phyloP scores from a whole-genome alignment of 2,113 vertebrate species.

The Gambusia holbrooki region DNA sequence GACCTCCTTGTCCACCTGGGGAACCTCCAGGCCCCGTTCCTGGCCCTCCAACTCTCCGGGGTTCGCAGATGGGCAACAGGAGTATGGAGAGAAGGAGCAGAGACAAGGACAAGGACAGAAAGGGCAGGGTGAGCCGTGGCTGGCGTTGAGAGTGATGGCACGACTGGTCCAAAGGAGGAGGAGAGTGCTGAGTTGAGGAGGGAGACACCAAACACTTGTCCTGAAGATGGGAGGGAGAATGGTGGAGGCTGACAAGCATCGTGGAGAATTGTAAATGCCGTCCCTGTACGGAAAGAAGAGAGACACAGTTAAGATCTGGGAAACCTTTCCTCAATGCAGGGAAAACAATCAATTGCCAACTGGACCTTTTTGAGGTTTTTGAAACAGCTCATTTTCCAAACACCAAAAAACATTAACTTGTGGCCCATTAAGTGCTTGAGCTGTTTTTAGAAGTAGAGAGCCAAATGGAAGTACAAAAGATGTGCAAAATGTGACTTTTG shows the following conservation, averaged over 20 bases:
- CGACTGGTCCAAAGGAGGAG: slow-evolving; percentile 26
- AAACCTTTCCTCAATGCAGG: background rate
- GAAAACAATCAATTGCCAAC: background rate
- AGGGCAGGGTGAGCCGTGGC: slow-evolving; percentile 48
- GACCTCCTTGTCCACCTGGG: slow-evolving; percentile 53
- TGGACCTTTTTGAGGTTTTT: too few species aligned
- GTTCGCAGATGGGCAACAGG: slow-evolving; percentile 76
- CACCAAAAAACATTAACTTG: too few species aligned
- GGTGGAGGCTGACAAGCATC: slow-evolving; percentile 84
- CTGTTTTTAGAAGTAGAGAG: too few species aligned
- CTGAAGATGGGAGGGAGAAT: slow-evolving; percentile 74
- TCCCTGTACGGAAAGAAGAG: slow-evolving; percentile 67
- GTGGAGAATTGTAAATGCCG: slow-evolving; percentile 80
- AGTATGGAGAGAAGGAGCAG: slow-evolving; percentile 59
- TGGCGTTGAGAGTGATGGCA: slow-evolving; percentile 26
- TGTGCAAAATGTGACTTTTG: too few species aligned
- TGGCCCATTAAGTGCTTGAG: too few species aligned
- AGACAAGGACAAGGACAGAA: slow-evolving; percentile 56
- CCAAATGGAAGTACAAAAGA: too few species aligned
- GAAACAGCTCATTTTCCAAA: too few species aligned
- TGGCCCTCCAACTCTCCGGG: slow-evolving; percentile 69
- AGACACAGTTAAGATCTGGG: slow-evolving; percentile 18
- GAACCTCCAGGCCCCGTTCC: slow-evolving; percentile 58
- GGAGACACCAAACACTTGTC: slow-evolving; percentile 65
- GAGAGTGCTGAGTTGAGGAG: slow-evolving; percentile 10